Conservation (phyloP, 2,113 vertebrate species). For the Eupsittula cactorum region DNA sequence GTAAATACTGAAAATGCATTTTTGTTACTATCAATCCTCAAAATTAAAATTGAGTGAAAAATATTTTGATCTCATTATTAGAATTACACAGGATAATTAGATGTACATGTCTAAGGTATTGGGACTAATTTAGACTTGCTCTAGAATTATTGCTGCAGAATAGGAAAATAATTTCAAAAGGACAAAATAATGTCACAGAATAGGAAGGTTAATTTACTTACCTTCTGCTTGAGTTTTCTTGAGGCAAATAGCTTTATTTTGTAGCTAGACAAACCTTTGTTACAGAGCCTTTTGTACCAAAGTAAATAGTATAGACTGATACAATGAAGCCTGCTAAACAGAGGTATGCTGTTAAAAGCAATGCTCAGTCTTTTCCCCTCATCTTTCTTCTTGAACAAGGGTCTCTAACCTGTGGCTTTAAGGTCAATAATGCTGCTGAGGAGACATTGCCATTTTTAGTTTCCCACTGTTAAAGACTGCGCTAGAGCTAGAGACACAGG, state of each 20-base stretch:
- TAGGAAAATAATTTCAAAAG: neutral
- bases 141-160: neutral
- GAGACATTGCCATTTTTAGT: neutral
- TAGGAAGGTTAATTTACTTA: slow-evolving; percentile 23
- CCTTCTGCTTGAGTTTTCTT: neutral
- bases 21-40: slow-evolving; percentile 53
- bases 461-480: neutral
- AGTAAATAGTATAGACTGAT: neutral
- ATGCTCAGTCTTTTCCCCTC: neutral
- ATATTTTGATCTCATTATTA: neutral
- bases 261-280: neutral
- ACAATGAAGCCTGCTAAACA: neutral
- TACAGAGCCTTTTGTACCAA: neutral
- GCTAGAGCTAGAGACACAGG: neutral
- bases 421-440: neutral
- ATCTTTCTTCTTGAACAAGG: neutral
- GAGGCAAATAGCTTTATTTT: neutral
- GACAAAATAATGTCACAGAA: neutral
- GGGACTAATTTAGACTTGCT: neutral
- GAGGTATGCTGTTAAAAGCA: neutral
- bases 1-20: slow-evolving; percentile 73
- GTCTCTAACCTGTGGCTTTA: neutral
- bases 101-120: neutral
- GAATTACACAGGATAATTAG: neutral
- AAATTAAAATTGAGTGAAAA: neutral